These are phyloP conservation scores for Trichechus manatus DNA, from an alignment of 2,113 vertebrate genomes.

Conservation along the genomic window DNA sequence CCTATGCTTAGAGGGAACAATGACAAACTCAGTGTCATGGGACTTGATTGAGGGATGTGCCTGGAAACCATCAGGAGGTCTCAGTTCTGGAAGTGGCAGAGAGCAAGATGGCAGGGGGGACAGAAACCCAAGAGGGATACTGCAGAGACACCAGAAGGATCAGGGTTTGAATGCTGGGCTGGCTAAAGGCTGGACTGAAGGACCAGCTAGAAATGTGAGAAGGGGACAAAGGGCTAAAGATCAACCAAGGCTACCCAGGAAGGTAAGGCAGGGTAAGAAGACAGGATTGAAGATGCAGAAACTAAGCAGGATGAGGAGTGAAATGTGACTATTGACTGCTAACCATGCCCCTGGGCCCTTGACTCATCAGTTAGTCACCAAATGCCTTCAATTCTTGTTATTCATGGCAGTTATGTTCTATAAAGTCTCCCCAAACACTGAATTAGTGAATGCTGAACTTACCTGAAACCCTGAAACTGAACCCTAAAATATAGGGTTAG, in stretches of 20 bases:
- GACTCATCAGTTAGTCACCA: not conserved
- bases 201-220: not conserved
- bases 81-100: not conserved
- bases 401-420: too few relatives aligned
- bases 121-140: not conserved
- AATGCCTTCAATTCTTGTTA: not conserved
- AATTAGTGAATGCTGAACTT: too few relatives aligned
- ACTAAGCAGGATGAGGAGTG: not conserved
- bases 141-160: not conserved
- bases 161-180: not conserved
- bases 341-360: not conserved
- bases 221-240: not conserved
- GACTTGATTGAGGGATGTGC: not conserved
- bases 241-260: not conserved
- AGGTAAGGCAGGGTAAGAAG: not conserved
- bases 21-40: not conserved
- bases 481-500: too few relatives aligned
- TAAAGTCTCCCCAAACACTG: too few relatives aligned
- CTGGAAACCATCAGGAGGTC: not conserved
- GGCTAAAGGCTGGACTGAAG: too few relatives aligned
- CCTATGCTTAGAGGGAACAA: not conserved
- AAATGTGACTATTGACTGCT: not conserved
- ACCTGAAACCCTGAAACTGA: too few relatives aligned
- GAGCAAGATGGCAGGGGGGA: not conserved
- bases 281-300: not conserved